Evolutionary conservation across 2,113 vertebrate genomes (phyloP).

Genomic region (Pleuronectes platessa): DNA sequence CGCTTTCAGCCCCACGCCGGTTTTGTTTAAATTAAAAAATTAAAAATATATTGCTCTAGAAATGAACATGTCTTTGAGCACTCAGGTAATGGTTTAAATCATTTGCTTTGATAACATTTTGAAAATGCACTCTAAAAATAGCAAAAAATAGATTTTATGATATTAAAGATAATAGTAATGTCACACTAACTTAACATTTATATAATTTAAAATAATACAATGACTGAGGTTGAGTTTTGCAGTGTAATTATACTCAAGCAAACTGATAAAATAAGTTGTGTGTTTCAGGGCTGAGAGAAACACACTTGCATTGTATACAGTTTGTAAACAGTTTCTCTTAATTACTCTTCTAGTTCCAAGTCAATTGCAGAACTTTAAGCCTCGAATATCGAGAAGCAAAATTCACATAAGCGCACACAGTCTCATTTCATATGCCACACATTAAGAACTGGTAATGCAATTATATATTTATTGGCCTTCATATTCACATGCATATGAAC

Average conservation of each 20-base stretch:
- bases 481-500: conserved; percentile 7
- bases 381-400: background rate
- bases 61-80: background rate
- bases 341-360: background rate
- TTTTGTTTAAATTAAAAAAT: too few relatives aligned
- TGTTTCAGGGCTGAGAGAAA: too few relatives aligned
- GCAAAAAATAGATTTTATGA: background rate
- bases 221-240: background rate
- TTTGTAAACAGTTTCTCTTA: too few relatives aligned
- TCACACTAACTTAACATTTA: background rate
- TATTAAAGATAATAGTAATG: background rate
- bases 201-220: background rate
- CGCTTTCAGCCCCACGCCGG: too few relatives aligned
- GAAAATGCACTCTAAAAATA: background rate
- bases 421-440: conserved; percentile 14
- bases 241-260: background rate
- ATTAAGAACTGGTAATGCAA: conserved; percentile 4
- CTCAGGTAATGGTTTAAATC: background rate
- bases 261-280: too few relatives aligned
- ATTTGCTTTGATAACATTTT: background rate
- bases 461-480: conserved; percentile 31
- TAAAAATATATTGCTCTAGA: too few relatives aligned
- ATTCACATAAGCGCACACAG: background rate
- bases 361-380: background rate
- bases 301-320: too few relatives aligned